phyloP scores from a whole-genome alignment of 1,140 invertebrate genomes.

The Cardiocondyla obscurior region DNA sequence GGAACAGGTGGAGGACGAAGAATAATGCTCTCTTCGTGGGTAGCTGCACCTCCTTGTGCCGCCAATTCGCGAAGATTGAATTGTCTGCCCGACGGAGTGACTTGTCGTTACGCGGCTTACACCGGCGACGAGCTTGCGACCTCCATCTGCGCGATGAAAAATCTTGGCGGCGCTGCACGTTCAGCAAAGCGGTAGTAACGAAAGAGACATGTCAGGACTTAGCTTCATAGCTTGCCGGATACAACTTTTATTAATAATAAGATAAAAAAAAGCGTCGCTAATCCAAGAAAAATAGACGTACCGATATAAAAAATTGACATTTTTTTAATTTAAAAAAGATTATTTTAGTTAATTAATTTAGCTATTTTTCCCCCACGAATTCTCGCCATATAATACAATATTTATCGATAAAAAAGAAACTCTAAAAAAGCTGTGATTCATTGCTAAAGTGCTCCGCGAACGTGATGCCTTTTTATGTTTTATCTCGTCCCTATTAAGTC shows the following conservation, averaged over 20 bases:
- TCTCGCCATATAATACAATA: background rate
- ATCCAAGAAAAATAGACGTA: background rate
- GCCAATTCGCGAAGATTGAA: constrained; percentile 68
- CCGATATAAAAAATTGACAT: background rate
- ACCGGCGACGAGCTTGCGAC: constrained; percentile 27
- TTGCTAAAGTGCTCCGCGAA: background rate
- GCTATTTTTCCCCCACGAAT: background rate
- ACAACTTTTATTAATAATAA: constrained; percentile 12
- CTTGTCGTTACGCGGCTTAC: constrained; percentile 63
- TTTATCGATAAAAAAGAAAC: background rate
- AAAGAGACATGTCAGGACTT: background rate
- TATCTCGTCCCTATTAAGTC: background rate
- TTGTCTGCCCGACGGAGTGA: constrained; percentile 60
- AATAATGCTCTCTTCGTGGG: constrained; percentile 62
- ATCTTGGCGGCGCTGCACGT: constrained; percentile 11
- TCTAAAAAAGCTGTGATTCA: background rate
- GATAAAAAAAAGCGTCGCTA: background rate
- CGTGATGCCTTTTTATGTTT: background rate
- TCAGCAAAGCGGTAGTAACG: constrained; percentile 13
- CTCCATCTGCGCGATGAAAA: constrained; percentile 24
- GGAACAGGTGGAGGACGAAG: constrained; percentile 48
- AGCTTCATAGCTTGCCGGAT: background rate
- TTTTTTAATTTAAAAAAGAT: background rate
- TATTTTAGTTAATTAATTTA: background rate
- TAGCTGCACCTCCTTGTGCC: constrained; percentile 44